phyloP scores from a whole-genome alignment of 2,888 invertebrate genomes.

The Lasioglossum calceatum region DNA sequence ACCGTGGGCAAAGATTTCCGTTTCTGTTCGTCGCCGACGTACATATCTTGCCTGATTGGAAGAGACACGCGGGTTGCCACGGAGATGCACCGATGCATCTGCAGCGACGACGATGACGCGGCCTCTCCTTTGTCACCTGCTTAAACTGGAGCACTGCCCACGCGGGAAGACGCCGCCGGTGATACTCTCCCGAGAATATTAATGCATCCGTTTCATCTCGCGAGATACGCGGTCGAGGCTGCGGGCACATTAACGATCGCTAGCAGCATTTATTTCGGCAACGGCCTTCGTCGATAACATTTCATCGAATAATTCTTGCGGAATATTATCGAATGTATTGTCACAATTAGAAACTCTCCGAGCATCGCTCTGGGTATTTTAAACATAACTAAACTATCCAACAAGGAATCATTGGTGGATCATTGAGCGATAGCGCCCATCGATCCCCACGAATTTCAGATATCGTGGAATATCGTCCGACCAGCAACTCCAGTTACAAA shows the following conservation, averaged over 20 bases:
- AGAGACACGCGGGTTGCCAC: not conserved
- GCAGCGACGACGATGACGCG: no score
- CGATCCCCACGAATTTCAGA: not conserved
- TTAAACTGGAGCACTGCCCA: conserved; percentile 56
- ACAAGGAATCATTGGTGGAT: not conserved
- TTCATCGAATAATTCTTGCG: not conserved
- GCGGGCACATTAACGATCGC: conserved; percentile 6
- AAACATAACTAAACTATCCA: not conserved
- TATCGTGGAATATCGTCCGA: not conserved
- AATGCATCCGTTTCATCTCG: conserved; percentile 63
- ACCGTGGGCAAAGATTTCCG: not conserved
- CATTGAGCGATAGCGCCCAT: not conserved
- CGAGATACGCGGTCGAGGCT: not conserved
- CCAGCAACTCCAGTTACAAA: not conserved
- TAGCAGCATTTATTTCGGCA: conserved; percentile 1
- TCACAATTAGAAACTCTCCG: not conserved
- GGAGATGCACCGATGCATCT: not conserved
- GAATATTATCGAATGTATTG: not conserved
- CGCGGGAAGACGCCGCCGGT: conserved; percentile 29
- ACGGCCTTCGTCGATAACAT: not conserved
- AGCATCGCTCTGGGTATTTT: not conserved
- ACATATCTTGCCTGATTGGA: not conserved
- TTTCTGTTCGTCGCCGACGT: not conserved
- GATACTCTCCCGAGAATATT: conserved; percentile 56
- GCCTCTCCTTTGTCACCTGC: conserved; percentile 40